Base-by-base conservation (phyloP, 2,113 vertebrate species). In the Glareola pratincola region DNA sequence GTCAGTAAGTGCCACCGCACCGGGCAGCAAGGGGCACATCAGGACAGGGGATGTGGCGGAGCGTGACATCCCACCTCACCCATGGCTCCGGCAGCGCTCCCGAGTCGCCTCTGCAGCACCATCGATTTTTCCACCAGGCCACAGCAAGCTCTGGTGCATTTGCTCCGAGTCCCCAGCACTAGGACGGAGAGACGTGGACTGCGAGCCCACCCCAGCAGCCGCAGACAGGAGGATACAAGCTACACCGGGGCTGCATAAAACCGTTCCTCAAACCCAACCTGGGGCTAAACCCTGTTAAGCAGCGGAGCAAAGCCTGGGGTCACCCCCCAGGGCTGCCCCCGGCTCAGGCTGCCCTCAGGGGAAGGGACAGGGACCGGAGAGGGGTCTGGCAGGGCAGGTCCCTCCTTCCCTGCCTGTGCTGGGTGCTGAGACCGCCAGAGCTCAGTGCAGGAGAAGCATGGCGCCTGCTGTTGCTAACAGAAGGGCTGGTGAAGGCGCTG, bases 41-140 rank as follows among this genome's bases (percentile, higher is more conserved):
- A 75, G 69, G 85, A 72, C 21, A 3, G 36, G 50, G 54, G 39
- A 78, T 4, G 1, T 8, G 48, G 56, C 12, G 2, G 34, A 72
- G 18, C 2, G 0, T 12, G 37, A 53, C 37, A 14, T 12, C 41
- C 45, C 19, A 3, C 63, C 59, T 71, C 37, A 6, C 27, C 47
- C 89, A 9, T 0, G 0, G 51, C 56, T 72, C 37, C 6, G 0
- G 60, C 85, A 24, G 30, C 0, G 0, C 75, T 85, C 66, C 64
- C 9, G 4, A n/a, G 76, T 17, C 2, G 0, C 24, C 74, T 74
- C 39, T 60, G 45, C 7, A 2, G 82, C 72, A 39, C 56, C 60
- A 39, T 57, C 17, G 85, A n/a, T 54, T 72, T 56, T 60, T 79
- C 91, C 71, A 88, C 27, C n/a, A 41, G 80, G 59, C 18, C 59